Conservation (phyloP, 1,140 invertebrate species). For the Armadillidium nasatum region DNA sequence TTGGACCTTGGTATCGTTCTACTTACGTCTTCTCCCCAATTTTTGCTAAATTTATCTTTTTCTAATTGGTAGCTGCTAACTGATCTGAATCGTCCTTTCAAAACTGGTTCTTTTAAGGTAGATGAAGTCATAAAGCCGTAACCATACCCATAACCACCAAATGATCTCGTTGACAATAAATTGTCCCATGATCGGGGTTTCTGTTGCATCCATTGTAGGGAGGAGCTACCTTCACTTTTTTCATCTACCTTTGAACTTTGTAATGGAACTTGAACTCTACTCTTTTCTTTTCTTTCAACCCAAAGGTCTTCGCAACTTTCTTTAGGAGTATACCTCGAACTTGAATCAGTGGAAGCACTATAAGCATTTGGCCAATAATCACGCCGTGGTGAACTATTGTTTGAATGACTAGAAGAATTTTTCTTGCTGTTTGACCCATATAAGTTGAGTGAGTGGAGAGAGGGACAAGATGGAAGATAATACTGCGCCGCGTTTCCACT, state of each 20-base stretch:
- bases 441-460: not conserved
- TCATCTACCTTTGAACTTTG: no score
- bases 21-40: constrained; percentile 29
- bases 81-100: constrained; percentile 28
- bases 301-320: not conserved
- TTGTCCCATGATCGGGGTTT: constrained; percentile 86
- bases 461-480: constrained; percentile 19
- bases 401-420: not conserved
- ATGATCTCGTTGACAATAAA: constrained; percentile 67
- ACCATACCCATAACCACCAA: constrained; percentile 75
- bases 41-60: constrained; percentile 29
- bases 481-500: constrained; percentile 36
- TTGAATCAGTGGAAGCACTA: not conserved
- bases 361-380: not conserved
- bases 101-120: constrained; percentile 28
- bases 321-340: not conserved
- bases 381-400: not conserved
- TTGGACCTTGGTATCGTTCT: not conserved
- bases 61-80: constrained; percentile 32
- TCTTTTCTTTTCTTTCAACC: not conserved
- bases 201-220: constrained; percentile 48
- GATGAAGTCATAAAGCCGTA: constrained; percentile 56
- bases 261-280: no score
- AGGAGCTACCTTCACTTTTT: not conserved
- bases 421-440: not conserved